A percentile compares a stretch with the other conserved stretches of the same genome.
Conservation (phyloP, 2,113 vertebrate genomes). For the Enhydra lutris region DNA sequence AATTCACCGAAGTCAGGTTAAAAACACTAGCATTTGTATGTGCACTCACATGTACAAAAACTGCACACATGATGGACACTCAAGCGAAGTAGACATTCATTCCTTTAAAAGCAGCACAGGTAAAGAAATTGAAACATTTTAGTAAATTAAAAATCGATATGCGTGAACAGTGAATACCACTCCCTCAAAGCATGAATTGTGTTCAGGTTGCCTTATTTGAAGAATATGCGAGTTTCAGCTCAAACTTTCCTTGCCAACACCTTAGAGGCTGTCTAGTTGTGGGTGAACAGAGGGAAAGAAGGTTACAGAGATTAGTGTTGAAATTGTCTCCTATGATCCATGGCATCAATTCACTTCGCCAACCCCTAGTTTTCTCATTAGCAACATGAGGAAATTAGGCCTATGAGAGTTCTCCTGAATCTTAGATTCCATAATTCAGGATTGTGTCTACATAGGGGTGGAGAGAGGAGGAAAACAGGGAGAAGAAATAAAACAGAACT, state of each 20-base stretch:
- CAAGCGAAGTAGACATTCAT: not conserved
- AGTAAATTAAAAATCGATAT: not conserved
- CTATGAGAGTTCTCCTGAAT: not conserved
- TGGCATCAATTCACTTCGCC: accelerated
- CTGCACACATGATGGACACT: not conserved
- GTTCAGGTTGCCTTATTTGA: not conserved
- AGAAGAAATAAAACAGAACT: not conserved
- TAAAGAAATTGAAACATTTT: not conserved
- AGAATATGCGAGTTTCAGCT: not conserved
- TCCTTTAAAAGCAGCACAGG: not conserved
- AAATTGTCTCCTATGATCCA: not conserved
- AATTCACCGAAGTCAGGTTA: not conserved
- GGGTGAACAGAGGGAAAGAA: not conserved
- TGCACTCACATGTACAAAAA: not conserved
- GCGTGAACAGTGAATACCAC: not conserved
- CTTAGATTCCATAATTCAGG: not conserved
- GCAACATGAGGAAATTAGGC: not conserved
- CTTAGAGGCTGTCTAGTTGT: not conserved
- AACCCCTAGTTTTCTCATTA: not conserved
- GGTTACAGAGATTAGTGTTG: not conserved
- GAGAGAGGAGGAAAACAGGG: not conserved
- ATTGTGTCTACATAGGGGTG: not conserved
- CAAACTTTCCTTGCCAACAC: not conserved
- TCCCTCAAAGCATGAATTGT: not conserved
- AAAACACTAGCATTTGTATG: not conserved